A percentile compares a stretch with the other conserved stretches of the same genome.
Evolutionary conservation across 2,113 vertebrate species (phyloP).

Genomic region (Chloropsis hardwickii): DNA sequence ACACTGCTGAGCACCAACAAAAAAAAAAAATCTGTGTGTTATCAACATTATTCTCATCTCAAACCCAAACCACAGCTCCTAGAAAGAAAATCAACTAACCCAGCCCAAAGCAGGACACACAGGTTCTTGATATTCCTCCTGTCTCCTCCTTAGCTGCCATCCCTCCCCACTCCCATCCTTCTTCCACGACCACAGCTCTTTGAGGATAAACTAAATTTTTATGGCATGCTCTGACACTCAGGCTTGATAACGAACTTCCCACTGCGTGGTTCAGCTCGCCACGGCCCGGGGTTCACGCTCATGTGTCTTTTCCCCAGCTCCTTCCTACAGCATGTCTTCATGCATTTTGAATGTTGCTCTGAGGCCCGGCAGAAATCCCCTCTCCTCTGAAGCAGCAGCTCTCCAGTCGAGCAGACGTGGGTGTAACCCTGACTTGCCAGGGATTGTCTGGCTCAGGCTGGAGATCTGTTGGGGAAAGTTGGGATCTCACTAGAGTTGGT

Average conservation of each 20-base stretch:
- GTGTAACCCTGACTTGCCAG: not conserved
- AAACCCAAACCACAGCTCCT: not conserved
- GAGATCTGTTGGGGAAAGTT: not conserved
- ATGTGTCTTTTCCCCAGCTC: not conserved
- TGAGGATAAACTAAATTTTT: conserved; percentile 24
- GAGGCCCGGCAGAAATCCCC: not conserved
- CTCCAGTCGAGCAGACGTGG: not conserved
- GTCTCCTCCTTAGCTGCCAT: not conserved
- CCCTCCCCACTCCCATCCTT: not conserved
- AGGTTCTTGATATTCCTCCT: not conserved
- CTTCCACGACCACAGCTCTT: not conserved
- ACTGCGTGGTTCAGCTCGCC: not conserved
- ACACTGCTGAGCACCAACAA: not conserved
- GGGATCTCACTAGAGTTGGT: not conserved
- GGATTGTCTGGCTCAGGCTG: not conserved
- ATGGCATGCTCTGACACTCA: not conserved
- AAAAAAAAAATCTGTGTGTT: not conserved
- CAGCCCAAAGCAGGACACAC: not conserved
- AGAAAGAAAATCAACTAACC: not conserved
- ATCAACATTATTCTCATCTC: not conserved
- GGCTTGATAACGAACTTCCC: not conserved
- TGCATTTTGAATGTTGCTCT: conserved; percentile 18
- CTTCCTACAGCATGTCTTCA: conserved; percentile 12
- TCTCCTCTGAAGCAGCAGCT: not conserved
- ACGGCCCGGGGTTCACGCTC: not conserved